Base-by-base conservation (phyloP, 1,140 invertebrate genomes). In the Radopholus similis region DNA sequence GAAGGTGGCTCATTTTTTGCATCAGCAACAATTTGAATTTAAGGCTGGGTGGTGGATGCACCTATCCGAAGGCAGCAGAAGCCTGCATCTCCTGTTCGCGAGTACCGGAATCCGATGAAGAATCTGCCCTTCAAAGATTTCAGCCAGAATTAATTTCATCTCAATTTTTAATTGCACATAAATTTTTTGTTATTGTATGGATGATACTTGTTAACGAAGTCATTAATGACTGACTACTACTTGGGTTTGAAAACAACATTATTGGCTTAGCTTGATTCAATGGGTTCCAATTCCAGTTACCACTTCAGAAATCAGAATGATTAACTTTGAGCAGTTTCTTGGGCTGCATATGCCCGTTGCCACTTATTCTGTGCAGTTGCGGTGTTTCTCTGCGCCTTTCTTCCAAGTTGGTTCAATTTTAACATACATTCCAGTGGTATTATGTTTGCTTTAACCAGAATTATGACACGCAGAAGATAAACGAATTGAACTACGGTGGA, bases 401-500 rank as follows among this genome's bases (percentile, higher is more conserved):
- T 81, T 75, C 44, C 58, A n/a, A n/a, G n/a, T n/a, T n/a, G n/a
- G n/a, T n/a, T n/a, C n/a, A n/a, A n/a, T n/a, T n/a, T n/a, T n/a
- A n/a, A n/a, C n/a, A n/a, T n/a, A n/a, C n/a, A n/a, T n/a, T n/a
- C n/a, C n/a, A n/a, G n/a, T n/a, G n/a, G n/a, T n/a, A n/a, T n/a
- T n/a, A n/a, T n/a, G n/a, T n/a, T n/a, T n/a, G n/a, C n/a, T n/a
- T n/a, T n/a, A n/a, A n/a, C n/a, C n/a, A 64, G 32, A 57, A 64
- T 32, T 67, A 64, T n/a, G 74, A 78, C 23, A 49, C 58, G 9
- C 62, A 77, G 30, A 80, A 77, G 49, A 74, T 81, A 28, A 73
- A 77, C n/a, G 73, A 78, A 21, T 54, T 82, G 32, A 82, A 79
- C 54, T 75, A 74, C 66, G 80, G 79, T 49, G 79, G 79, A 70